phyloP scores from a whole-genome alignment of 2,888 invertebrate genomes.

The Eristalis intricaria region DNA sequence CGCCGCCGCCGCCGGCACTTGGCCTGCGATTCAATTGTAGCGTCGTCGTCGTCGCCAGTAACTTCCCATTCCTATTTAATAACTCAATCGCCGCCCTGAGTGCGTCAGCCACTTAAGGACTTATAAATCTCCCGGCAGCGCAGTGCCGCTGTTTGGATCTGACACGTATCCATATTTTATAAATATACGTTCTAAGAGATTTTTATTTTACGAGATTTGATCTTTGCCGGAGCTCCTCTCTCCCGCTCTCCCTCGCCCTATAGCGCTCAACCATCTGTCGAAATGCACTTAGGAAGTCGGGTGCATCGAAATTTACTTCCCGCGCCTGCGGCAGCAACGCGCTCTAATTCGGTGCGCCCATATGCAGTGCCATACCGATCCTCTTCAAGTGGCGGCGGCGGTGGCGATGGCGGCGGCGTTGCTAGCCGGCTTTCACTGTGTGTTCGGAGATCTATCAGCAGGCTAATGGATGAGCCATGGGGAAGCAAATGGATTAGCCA shows the following conservation, averaged over 20 bases:
- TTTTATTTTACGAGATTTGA: constrained; percentile 56
- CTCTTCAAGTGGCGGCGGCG: constrained; percentile 38
- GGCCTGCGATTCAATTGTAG: constrained; percentile 47
- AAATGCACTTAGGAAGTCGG: constrained; percentile 65
- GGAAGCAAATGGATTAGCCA: constrained; percentile 65
- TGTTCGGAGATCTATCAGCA: constrained; percentile 40
- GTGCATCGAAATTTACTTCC: constrained; percentile 68
- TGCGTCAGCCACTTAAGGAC: constrained; percentile 69
- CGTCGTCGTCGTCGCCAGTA: background rate
- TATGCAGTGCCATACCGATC: constrained; percentile 33
- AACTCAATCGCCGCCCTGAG: constrained; percentile 63
- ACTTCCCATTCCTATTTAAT: constrained; percentile 67
- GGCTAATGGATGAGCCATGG: constrained; percentile 57
- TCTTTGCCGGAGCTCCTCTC: constrained; percentile 44
- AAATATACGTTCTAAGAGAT: constrained; percentile 34
- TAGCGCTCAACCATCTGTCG: constrained; percentile 61
- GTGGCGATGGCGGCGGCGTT: background rate
- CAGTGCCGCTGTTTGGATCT: constrained; percentile 48
- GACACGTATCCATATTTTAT: constrained; percentile 64
- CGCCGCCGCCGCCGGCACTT: background rate
- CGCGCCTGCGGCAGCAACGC: constrained; percentile 36
- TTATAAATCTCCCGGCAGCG: constrained; percentile 61
- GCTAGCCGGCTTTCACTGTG: constrained; percentile 13
- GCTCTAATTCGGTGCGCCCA: constrained; percentile 37
- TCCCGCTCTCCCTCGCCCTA: background rate